Percentiles rank a stretch among this genome's conserved stretches.
These are phyloP conservation scores for Cercocebus atys DNA, from an alignment of 2,113 vertebrate genomes.

Conservation along the genomic window DNA sequence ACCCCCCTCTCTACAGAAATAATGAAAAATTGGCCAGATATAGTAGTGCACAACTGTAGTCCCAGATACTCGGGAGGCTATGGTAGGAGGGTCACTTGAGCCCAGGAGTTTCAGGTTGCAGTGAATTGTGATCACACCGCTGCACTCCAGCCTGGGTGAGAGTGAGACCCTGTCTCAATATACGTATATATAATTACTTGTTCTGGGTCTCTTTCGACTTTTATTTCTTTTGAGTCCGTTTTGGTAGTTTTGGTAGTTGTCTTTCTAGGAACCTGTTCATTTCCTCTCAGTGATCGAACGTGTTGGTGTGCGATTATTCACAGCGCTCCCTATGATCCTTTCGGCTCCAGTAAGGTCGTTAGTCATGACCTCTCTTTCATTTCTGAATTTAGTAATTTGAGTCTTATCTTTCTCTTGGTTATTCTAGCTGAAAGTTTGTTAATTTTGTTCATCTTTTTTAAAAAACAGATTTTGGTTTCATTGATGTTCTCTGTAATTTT, in stretches of 20 bases:
- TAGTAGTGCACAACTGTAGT: no score
- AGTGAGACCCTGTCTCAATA: no score
- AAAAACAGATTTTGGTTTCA: not conserved
- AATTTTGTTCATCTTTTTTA: not conserved
- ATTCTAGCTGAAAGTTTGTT: not conserved
- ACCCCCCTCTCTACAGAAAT: no score
- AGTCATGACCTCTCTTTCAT: not conserved
- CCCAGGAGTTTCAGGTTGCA: no score
- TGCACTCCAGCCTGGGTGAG: no score
- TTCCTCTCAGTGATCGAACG: not conserved
- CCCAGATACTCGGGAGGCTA: no score
- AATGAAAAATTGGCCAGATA: no score
- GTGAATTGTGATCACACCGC: no score
- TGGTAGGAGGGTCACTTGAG: no score
- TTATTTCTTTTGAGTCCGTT: not conserved
- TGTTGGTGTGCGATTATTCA: not conserved
- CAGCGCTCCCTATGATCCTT: not conserved
- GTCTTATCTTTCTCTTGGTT: not conserved
- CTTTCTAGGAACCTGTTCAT: not conserved
- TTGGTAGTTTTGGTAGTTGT: not conserved
- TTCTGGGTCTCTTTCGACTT: not conserved
- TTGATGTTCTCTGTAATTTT: not conserved
- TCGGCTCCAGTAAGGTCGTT: not conserved
- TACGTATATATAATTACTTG: no score
- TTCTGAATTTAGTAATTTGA: not conserved